phyloP scores from a whole-genome alignment of 2,888 invertebrate species.

The Leptinotarsa juncta region DNA sequence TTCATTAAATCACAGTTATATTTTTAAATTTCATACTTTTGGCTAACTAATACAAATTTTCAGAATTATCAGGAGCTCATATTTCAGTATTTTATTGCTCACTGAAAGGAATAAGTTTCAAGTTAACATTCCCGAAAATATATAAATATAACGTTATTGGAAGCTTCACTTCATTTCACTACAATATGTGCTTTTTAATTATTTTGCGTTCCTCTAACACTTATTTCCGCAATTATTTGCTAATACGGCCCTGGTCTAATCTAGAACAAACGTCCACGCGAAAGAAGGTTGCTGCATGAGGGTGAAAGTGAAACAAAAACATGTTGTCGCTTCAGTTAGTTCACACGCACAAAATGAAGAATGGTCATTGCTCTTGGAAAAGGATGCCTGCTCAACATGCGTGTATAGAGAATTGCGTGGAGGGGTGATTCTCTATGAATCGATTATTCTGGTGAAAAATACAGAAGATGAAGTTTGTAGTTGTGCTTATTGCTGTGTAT shows the following conservation, averaged over 20 bases:
- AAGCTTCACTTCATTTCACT: no score
- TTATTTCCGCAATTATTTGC: background rate
- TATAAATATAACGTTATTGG: no score
- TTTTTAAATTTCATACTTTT: no score
- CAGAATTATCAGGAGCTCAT: no score
- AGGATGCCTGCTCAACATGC: constrained; percentile 22
- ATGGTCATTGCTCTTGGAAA: constrained; percentile 36
- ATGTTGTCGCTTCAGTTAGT: background rate
- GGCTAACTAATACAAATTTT: no score
- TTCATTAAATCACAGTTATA: no score
- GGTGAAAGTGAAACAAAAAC: background rate
- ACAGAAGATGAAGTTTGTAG: background rate
- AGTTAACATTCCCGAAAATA: no score
- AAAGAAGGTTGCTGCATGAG: background rate
- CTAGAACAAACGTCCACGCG: background rate
- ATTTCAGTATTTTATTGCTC: no score
- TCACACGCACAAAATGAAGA: constrained; percentile 12
- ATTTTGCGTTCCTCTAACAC: no score
- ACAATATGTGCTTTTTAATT: no score
- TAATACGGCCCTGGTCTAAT: background rate
- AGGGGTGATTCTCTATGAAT: constrained; percentile 1
- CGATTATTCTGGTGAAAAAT: constrained; percentile 24
- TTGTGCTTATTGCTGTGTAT: background rate
- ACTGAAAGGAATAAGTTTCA: no score
- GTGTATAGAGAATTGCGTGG: constrained; percentile 30